These are phyloP conservation scores for Naja naja DNA, from an alignment of 2,113 vertebrate species.

Conservation along the genomic window DNA sequence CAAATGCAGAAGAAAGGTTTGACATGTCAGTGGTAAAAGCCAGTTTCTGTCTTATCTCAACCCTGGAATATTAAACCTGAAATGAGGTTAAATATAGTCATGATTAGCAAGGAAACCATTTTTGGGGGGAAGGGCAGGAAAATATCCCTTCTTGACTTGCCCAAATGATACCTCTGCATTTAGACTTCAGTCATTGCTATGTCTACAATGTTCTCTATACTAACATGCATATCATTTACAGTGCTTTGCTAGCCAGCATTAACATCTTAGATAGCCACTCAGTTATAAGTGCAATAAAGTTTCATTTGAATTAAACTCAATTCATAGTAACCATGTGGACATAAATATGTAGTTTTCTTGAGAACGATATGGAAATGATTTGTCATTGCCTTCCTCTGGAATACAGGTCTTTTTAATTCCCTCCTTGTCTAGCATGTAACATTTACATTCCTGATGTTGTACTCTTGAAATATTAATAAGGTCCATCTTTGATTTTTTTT, in stretches of 20 bases:
- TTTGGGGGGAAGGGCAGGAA: neutral
- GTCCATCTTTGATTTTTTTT: neutral
- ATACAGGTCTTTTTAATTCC: neutral
- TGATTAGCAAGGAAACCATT: neutral
- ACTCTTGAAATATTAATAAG: neutral
- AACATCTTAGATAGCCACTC: neutral
- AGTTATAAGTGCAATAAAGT: neutral
- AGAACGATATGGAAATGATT: neutral
- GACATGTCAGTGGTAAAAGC: neutral
- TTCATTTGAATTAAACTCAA: neutral
- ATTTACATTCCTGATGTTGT: neutral
- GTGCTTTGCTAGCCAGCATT: neutral
- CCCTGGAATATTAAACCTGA: neutral
- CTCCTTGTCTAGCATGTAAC: neutral
- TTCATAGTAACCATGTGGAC: neutral
- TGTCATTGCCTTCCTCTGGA: neutral
- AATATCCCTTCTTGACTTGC: neutral
- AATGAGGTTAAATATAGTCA: neutral
- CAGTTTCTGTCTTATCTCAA: neutral
- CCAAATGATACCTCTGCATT: neutral
- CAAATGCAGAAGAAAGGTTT: neutral
- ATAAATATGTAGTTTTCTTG: neutral
- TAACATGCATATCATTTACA: neutral
- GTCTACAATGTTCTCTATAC: neutral
- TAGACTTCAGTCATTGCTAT: neutral